Conservation (phyloP, 2,797 vertebrate genomes). For the Chromobotia macracanthus region DNA sequence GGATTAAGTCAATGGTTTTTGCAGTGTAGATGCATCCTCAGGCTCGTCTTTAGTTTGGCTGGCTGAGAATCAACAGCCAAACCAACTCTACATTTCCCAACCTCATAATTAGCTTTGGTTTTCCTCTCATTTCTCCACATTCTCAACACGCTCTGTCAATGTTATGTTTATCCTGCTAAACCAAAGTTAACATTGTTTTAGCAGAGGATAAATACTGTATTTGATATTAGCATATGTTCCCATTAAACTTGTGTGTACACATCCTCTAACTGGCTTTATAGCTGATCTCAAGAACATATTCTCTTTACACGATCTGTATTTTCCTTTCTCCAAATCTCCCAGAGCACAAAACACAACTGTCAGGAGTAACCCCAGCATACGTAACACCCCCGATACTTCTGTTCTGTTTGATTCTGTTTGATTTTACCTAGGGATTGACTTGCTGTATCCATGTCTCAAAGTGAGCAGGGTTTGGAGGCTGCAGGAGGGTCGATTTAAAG, state of each 20-base stretch:
- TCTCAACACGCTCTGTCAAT: constrained; percentile 29
- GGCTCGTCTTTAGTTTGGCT: constrained; percentile 69
- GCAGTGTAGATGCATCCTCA: constrained; percentile 65
- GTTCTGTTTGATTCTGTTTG: constrained; percentile 61
- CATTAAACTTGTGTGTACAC: constrained; percentile 43
- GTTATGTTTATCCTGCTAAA: constrained; percentile 41
- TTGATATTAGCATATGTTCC: constrained; percentile 39
- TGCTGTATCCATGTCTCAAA: constrained; percentile 55
- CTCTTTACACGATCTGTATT: constrained; percentile 55
- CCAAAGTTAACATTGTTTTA: constrained; percentile 43
- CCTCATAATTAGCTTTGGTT: constrained; percentile 60
- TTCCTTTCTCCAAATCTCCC: constrained; percentile 24
- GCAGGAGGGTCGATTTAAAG: constrained; percentile 50
- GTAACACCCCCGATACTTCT: constrained; percentile 59
- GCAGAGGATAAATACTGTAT: constrained; percentile 28
- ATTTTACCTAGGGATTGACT: constrained; percentile 62
- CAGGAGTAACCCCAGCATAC: constrained; percentile 49
- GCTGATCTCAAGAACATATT: constrained; percentile 34
- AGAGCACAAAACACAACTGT: constrained; percentile 50
- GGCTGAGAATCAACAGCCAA: constrained; percentile 66
- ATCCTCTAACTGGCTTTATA: constrained; percentile 49
- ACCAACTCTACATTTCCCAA: constrained; percentile 59
- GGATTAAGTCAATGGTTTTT: background rate
- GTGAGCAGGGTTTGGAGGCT: constrained; percentile 41
- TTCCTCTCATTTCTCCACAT: constrained; percentile 45